These are phyloP conservation scores for Phrynocephalus guinanensis DNA, from an alignment of 2,797 vertebrate species.

Conservation along the genomic window DNA sequence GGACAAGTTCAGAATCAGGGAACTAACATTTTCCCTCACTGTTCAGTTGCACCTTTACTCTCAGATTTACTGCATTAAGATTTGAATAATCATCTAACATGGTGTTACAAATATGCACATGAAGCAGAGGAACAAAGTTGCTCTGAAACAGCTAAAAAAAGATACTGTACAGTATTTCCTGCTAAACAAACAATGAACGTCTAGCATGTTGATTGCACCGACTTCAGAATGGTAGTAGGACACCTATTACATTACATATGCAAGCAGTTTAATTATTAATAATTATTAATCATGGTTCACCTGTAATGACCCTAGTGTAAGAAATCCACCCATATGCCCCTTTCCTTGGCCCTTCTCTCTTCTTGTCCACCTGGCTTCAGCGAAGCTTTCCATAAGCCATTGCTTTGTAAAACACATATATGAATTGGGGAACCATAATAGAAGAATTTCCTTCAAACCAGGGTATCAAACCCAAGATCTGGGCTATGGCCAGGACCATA, in stretches of 20 bases:
- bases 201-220: neutral
- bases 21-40: no score
- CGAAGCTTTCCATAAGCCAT: neutral
- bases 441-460: neutral
- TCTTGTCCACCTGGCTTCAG: neutral
- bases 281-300: neutral
- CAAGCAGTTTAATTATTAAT: neutral
- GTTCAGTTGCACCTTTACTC: no score
- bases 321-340: neutral
- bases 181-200: no score
- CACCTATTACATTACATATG: neutral
- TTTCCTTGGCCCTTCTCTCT: neutral
- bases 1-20: no score
- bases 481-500: neutral
- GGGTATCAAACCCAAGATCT: neutral
- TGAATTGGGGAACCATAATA: neutral
- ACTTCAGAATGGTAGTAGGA: neutral
- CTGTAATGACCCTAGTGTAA: neutral
- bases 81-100: neutral
- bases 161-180: neutral
- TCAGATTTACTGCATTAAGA: neutral
- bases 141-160: neutral
- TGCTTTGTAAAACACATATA: neutral
- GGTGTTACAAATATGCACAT: neutral
- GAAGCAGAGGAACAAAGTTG: neutral